Evolutionary conservation across 2,888 invertebrate genomes (phyloP), one percentile per base, ranked within the genome.

Genomic region (Cantharis nigra): DNA sequence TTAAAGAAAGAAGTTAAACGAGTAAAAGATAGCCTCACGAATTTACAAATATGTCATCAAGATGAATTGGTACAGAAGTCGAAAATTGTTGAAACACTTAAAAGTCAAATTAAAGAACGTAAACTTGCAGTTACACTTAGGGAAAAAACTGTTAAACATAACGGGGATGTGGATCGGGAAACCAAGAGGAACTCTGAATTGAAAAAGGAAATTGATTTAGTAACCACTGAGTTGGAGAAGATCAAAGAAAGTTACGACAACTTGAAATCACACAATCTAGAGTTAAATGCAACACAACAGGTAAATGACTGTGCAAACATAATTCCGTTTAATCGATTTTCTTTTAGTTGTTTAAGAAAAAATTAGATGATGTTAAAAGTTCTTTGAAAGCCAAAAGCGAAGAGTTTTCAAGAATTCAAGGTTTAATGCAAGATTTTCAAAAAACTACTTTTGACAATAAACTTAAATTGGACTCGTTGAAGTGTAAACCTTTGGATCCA

Each of bases 401-500:
- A 3, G 86, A 87, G 79, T 70, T 86, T 5, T 26, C 71, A 9
- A 84, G 13, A 9, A 63, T 63, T 20, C 87, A 81, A 77, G 82
- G 1, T 83, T 83, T 63, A 71, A 75, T 83, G 26, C 81, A 84
- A 74, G 83, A 81, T 74, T 76, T 87, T 3, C 85, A 84, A 78
- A 87, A 87, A 77, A 86, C 87, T 16, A 63, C 83, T 7, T 62
- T 83, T 9, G 78, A 82, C 78, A 70, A 83, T 7, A 84, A 85
- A 74, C 78, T 69, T 62, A 85, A 87, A 80, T 75, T 87, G 33
- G 85, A 86, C 63, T 69, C 80, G 11, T 28, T 83, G 5, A 86
- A 83, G 82, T 83, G 75, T 74, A 83, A 83, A 79, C 87, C 87
- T 4, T 72, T 85, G 18, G 85, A 86, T 80, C 78, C 80, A 63